Evolutionary conservation across 1,140 invertebrate genomes (phyloP).

Genomic region (Penaeus vannamei): DNA sequence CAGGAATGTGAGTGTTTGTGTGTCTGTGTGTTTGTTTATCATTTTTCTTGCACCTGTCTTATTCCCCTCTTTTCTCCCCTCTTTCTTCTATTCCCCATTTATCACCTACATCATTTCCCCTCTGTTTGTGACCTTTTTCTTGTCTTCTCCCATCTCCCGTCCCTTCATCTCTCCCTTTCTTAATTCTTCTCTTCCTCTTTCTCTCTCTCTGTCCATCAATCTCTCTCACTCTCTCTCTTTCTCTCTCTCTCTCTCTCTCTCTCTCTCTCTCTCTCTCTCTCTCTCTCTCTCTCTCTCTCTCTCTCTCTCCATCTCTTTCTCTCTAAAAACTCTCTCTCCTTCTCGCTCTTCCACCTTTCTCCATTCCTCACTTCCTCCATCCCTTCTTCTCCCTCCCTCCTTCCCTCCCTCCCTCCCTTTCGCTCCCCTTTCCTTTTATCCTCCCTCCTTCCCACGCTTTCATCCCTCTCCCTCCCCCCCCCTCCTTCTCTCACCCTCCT

Average conservation of each 20-base stretch:
- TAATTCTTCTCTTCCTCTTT: neutral
- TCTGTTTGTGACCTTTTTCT: no score
- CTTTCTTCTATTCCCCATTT: neutral
- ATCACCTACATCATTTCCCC: no score
- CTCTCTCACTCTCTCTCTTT: neutral
- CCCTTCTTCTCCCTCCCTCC: neutral
- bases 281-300: slow-evolving; percentile 26
- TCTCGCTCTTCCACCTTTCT: no score
- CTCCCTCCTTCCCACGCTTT: no score
- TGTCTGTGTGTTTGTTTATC: no score
- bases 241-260: neutral
- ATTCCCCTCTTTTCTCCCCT: neutral
- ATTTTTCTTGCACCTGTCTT: neutral
- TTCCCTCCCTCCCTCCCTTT: neutral
- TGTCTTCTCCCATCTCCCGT: no score
- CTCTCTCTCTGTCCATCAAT: neutral
- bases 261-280: slow-evolving; percentile 15
- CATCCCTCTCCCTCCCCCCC: neutral
- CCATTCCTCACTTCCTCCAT: neutral
- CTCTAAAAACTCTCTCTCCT: neutral
- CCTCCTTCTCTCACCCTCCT: no score
- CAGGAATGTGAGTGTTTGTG: no score
- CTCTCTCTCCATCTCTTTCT: slow-evolving; percentile 5
- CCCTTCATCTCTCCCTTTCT: neutral
- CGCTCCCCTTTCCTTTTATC: neutral